These are phyloP conservation scores for Baronia brevicornis DNA, from an alignment of 2,888 invertebrate species.

Conservation along the genomic window DNA sequence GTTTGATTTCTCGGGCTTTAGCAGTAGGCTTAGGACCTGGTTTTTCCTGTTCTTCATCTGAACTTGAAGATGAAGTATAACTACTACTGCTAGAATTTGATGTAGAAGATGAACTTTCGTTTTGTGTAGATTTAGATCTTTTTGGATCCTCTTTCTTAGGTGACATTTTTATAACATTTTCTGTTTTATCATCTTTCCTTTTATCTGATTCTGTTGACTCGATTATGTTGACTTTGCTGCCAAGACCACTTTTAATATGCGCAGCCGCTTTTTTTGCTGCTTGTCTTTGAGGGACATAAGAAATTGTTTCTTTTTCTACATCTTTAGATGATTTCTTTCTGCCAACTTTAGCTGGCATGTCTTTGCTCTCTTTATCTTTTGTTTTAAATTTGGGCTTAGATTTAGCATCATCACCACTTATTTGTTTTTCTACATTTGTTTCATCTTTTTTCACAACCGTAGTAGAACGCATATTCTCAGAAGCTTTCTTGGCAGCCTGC, in stretches of 20 bases:
- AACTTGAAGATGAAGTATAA: conserved; percentile 76
- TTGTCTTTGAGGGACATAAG: conserved; percentile 92
- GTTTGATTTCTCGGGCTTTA: conserved; percentile 63
- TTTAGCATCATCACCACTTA: conserved; percentile 48
- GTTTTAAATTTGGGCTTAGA: conserved; percentile 57
- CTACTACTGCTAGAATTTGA: conserved; percentile 73
- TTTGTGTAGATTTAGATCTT: conserved; percentile 37
- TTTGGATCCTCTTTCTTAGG: conserved; percentile 67
- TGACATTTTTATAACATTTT: conserved; percentile 41
- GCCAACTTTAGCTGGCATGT: conserved; percentile 58
- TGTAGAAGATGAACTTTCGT: conserved; percentile 70
- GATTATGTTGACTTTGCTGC: conserved; percentile 62
- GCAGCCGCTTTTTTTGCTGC: conserved; percentile 95
- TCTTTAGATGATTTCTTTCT: conserved; percentile 72
- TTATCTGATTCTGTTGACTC: conserved; percentile 52
- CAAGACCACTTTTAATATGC: conserved; percentile 88
- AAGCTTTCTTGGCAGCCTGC: conserved; percentile 93
- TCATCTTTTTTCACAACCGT: conserved; percentile 69
- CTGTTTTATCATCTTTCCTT: conserved; percentile 52
- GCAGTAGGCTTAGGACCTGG: conserved; percentile 52
- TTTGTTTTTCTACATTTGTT: conserved; percentile 38
- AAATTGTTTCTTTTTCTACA: conserved; percentile 79
- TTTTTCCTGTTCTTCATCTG: conserved; percentile 75
- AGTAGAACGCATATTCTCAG: conserved; percentile 87
- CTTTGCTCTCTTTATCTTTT: conserved; percentile 65